A percentile compares a stretch with the other conserved stretches of the same genome.
These are phyloP conservation scores for Panopea generosa DNA, from an alignment of 2,888 invertebrate species.

Conservation along the genomic window DNA sequence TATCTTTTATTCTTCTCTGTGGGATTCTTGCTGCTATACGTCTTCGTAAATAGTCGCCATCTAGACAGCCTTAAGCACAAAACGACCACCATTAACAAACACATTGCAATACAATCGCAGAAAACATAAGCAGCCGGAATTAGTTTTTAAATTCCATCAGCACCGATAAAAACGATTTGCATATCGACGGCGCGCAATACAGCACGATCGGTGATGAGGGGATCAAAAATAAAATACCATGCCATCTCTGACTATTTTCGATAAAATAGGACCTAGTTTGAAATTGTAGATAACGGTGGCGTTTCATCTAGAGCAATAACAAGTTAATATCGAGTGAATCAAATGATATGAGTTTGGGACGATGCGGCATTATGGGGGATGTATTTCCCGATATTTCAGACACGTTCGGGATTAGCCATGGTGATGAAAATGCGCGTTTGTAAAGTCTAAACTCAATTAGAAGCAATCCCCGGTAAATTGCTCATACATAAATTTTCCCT, in stretches of 20 bases:
- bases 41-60: conserved; percentile 24
- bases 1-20: no score
- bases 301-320: conserved; percentile 63
- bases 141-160: conserved; percentile 57
- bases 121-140: conserved; percentile 45
- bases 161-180: conserved; percentile 61
- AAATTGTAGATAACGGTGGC: conserved; percentile 53
- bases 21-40: no score
- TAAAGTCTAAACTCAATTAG: conserved; percentile 65
- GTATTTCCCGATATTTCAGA: background rate
- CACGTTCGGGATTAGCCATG: conserved; percentile 30
- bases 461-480: conserved; percentile 60
- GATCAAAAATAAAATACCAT: conserved; percentile 58
- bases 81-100: conserved; percentile 43
- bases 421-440: conserved; percentile 61
- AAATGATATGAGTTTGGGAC: conserved; percentile 58
- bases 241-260: conserved; percentile 58
- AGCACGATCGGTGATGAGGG: conserved; percentile 39
- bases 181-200: conserved; percentile 57
- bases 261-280: conserved; percentile 65
- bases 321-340: conserved; percentile 68
- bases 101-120: conserved; percentile 44
- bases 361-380: conserved; percentile 54
- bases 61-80: conserved; percentile 31
- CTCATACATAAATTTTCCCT: conserved; percentile 70